Evolutionary conservation across 1,140 invertebrate species (phyloP), one percentile per base, ranked within the genome.

Genomic region (Pseudomyrmex flavicornis): DNA sequence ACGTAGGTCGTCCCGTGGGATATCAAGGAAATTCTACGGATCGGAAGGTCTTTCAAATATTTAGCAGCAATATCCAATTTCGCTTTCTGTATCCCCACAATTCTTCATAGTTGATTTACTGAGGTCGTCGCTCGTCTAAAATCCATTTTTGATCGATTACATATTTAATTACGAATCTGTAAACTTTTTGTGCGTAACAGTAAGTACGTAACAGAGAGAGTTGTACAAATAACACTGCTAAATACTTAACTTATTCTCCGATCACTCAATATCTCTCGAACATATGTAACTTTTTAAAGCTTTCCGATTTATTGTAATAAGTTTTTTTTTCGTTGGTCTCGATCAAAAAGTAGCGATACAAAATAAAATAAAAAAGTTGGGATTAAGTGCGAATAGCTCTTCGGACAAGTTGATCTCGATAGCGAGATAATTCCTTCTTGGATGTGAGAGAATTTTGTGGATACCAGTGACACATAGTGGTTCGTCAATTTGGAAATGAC

Each of bases 51-150:
- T 87, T 91, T 91, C 91, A 93, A 93, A 93, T 93, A 93, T 93
- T 93, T 92, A 92, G 87, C 88, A 87, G 90, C 87, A 88, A 88
- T 89, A 91, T 92, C 91, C 91, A 92, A 92, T 92, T 92, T 92
- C 89, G 69, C 59, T 86, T 88, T 87, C 90, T 88, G 83, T 85
- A 88, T 76, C 89, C 66, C 62, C 74, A 56, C 69, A 72, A 61
- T 61, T 74, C 79, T 88, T 86, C 87, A 87, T 70, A 89, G 70
- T 73, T 79, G 63, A 88, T 85, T 88, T 80, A 73, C 76, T 83
- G 85, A 90, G 13, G 85, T 66, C 68, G 85, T 83, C 80, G 88
- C 91, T 90, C 91, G 87, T 89, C 92, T 93, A 92, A 91, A 90
- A 75, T 76, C 77, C 44, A 70, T 56, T 76, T 54, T 73, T 46